Evolutionary conservation across 2,113 vertebrate species (phyloP).

Genomic region (Junco hyemalis): DNA sequence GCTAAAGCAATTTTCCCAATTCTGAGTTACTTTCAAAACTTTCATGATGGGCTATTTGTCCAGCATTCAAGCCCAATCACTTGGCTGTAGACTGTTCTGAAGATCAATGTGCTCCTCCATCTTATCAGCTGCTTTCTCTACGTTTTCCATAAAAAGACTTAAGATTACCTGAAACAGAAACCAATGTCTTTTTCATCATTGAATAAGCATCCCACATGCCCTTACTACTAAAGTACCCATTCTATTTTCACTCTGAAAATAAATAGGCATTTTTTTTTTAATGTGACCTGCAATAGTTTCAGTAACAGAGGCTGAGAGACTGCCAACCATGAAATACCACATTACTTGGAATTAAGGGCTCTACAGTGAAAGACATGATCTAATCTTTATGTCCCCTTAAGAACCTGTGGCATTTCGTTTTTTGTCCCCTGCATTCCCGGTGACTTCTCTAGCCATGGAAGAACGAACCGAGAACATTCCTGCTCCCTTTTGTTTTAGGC

Average conservation of each 20-base stretch:
- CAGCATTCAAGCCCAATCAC: background rate
- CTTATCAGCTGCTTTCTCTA: background rate
- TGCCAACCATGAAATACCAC: background rate
- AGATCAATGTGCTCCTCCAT: fast-evolving
- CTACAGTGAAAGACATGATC: background rate
- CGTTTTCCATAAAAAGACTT: background rate
- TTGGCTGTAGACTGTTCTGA: background rate
- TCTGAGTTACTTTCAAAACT: background rate
- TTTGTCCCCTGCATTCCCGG: background rate
- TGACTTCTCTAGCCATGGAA: background rate
- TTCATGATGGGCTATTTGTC: background rate
- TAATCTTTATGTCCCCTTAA: background rate
- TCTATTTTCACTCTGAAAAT: background rate
- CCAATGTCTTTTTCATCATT: background rate
- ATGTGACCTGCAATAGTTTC: background rate
- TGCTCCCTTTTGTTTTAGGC: background rate
- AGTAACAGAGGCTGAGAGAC: background rate
- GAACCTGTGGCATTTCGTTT: background rate
- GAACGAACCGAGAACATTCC: fast-evolving
- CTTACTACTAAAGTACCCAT: background rate
- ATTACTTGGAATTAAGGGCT: background rate
- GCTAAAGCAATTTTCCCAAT: background rate
- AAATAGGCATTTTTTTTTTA: background rate
- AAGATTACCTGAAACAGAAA: background rate
- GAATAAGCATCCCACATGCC: background rate